Percentiles rank a stretch among this genome's conserved stretches.
These are phyloP conservation scores for Phaedon cochleariae DNA, from an alignment of 2,888 invertebrate genomes.

Conservation along the genomic window DNA sequence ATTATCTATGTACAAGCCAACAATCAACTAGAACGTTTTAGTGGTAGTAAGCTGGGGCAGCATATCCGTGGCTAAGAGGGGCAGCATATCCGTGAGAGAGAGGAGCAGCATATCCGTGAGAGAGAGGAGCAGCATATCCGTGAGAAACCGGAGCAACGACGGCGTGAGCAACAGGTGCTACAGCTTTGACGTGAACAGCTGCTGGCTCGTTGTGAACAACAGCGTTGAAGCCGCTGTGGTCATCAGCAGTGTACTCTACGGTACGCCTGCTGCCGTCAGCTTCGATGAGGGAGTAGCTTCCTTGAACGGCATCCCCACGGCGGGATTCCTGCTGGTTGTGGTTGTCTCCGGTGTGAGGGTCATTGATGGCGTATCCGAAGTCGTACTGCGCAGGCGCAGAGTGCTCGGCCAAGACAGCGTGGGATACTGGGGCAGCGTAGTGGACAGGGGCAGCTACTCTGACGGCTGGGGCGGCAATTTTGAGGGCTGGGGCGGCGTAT, in stretches of 20 bases:
- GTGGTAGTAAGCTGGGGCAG: constrained; percentile 36
- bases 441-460: constrained; percentile 51
- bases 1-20: no score
- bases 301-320: constrained; percentile 63
- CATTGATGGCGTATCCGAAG: constrained; percentile 47
- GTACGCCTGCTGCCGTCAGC: constrained; percentile 64
- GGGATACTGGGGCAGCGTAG: constrained; percentile 56
- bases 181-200: constrained; percentile 43
- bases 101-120: constrained; percentile 32
- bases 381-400: constrained; percentile 47
- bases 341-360: constrained; percentile 63
- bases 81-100: constrained; percentile 27
- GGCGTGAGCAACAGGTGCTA: constrained; percentile 27
- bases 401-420: constrained; percentile 43
- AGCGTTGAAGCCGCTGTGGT: constrained; percentile 66
- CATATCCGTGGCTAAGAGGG: constrained; percentile 25
- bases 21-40: background rate
- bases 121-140: constrained; percentile 28
- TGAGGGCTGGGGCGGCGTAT: constrained; percentile 45
- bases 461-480: constrained; percentile 32
- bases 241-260: constrained; percentile 65
- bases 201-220: constrained; percentile 62
- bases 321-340: constrained; percentile 71
- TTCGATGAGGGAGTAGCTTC: constrained; percentile 66
- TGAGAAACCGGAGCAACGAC: constrained; percentile 32